A percentile compares a stretch with the other conserved stretches of the same genome.
phyloP scores from a whole-genome alignment of 2,113 vertebrate species.

The Typhlomys cinereus region DNA sequence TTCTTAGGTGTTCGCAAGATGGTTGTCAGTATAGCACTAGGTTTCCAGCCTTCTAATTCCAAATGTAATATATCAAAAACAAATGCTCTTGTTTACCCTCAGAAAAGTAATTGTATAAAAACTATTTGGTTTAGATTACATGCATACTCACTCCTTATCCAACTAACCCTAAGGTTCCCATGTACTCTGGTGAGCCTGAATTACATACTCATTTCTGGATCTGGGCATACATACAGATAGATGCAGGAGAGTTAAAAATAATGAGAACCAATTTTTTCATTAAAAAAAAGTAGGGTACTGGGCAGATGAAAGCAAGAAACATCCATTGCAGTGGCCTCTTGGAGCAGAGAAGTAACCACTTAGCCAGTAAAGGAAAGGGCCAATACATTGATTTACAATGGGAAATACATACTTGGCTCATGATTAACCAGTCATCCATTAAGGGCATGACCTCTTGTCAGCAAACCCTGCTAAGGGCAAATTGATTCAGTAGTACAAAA shows the following conservation, averaged over 20 bases:
- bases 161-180: not conserved
- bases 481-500: not conserved
- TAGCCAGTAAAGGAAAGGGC: not conserved
- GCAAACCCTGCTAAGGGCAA: not conserved
- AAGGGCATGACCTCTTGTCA: not conserved
- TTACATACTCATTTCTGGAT: not conserved
- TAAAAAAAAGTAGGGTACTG: not conserved
- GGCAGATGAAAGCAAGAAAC: constrained; percentile 27
- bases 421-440: not conserved
- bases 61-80: constrained; percentile 33
- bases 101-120: not conserved
- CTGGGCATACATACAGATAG: not conserved
- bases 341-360: not conserved
- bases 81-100: not conserved
- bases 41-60: not conserved
- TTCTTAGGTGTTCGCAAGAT: not conserved
- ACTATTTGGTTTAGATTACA: not conserved
- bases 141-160: not conserved
- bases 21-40: not conserved
- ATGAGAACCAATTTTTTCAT: not conserved
- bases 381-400: not conserved
- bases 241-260: not conserved
- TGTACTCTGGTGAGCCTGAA: not conserved
- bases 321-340: not conserved
- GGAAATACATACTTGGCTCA: not conserved